Conservation (phyloP, 2,113 vertebrate genomes). For the Chaetorhynchus papuensis region DNA sequence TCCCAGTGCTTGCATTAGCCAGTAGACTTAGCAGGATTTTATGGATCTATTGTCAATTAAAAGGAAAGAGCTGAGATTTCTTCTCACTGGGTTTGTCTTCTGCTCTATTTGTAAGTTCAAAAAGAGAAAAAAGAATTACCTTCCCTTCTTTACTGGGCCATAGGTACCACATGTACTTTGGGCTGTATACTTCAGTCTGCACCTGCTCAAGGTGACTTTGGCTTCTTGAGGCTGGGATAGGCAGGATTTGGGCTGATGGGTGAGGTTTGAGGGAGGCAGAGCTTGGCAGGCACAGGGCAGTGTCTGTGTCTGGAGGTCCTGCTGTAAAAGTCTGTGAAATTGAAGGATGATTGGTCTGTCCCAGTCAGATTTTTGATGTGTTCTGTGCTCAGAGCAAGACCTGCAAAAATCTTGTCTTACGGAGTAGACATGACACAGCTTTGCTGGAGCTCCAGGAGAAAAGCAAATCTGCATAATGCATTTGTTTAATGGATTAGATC, state of each 20-base stretch:
- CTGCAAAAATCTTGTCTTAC: background rate
- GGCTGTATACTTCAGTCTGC: background rate
- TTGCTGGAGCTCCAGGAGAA: background rate
- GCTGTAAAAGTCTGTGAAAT: background rate
- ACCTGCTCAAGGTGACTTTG: background rate
- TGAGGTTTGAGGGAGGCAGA: background rate
- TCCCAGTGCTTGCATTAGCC: background rate
- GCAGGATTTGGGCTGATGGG: background rate
- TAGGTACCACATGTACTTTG: background rate
- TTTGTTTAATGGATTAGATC: conserved; percentile 8
- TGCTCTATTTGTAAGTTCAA: background rate
- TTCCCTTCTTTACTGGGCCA: background rate
- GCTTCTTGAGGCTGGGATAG: background rate
- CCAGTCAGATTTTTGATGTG: background rate
- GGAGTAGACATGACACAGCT: background rate
- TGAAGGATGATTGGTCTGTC: background rate
- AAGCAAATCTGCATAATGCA: background rate
- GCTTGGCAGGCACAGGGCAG: rapidly evolving
- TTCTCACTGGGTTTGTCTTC: background rate
- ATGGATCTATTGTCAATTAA: background rate
- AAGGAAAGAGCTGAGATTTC: background rate
- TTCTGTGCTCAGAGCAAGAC: background rate
- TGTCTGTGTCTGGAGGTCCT: background rate
- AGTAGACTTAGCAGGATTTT: background rate
- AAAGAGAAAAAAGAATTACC: background rate